Evolutionary conservation across 2,888 invertebrate species (phyloP), one percentile per base, ranked within the genome.

Genomic region (Agrotis clavis): DNA sequence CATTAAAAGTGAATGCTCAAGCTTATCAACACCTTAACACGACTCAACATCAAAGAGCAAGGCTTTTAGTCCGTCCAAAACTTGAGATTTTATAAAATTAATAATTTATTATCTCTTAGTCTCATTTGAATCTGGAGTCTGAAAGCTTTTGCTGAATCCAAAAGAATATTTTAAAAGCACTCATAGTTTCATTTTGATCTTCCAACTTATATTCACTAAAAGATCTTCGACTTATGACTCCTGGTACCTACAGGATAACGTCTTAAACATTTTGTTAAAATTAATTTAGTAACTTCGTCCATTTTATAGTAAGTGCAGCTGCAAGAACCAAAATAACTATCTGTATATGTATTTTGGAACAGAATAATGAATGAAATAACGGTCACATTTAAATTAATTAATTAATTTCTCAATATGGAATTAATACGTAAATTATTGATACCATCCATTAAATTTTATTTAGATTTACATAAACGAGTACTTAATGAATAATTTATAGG

Each of bases 71-170:
- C 5, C 51, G 1, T 67, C 25, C 13, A 56, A 70, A 59, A n/a
- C 14, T 16, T 48, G 1, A 1, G 16, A 4, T 13, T 57, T 18
- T 11, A 2, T 13, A 66, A 75, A 35, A 19, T 53, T 1, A 16
- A n/a, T 14, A n/a, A 45, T 47, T 48, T 4, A 47, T 53, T 11
- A 56, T 48, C 48, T 19, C n/a, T 35, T 19, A 50, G 30, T 21
- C n/a, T 35, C 45, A 35, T 60, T 61, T 56, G 0, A 41, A 2
- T 48, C 45, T 71, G 16, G 47, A 16, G 14, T 57, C 19, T 56
- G 13, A 62, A 79, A 63, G 62, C 41, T 51, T 47, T 79, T 9
- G 1, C 51, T 72, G 53, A 73, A 75, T 62, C 19, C 13, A 3
- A 53, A 64, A 45, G 54, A 19, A 60, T 54, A 21, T 19, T 19